These are phyloP conservation scores for Protobothrops flavoviridis DNA, from an alignment of 2,113 vertebrate genomes.

Conservation along the genomic window DNA sequence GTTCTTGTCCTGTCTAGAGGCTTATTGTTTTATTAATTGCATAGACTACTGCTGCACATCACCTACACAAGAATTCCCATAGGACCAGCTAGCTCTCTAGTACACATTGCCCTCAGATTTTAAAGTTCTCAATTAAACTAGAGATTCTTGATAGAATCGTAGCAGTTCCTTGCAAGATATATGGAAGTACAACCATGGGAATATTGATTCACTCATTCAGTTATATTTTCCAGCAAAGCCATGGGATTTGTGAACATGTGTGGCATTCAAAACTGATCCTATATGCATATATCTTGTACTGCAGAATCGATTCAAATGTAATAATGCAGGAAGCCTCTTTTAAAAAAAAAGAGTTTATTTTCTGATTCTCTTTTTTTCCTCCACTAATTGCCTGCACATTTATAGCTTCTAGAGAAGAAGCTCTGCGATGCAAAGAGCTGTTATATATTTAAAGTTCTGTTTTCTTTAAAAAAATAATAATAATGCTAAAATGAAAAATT, in stretches of 20 bases:
- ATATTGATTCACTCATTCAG: background rate
- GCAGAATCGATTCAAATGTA: constrained; percentile 7
- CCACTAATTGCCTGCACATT: constrained; percentile 13
- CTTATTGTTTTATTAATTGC: background rate
- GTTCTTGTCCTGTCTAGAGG: background rate
- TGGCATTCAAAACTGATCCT: background rate
- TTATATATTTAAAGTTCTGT: constrained; percentile 29
- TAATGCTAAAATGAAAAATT: constrained; percentile 11
- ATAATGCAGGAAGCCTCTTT: background rate
- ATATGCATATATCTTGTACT: background rate
- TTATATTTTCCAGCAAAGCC: constrained; percentile 10
- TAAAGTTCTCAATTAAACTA: background rate
- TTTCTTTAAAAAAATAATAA: background rate
- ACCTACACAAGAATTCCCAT: background rate
- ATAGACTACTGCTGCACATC: background rate
- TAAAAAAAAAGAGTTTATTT: background rate
- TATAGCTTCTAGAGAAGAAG: constrained; percentile 10
- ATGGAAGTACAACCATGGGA: background rate
- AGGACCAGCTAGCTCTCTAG: background rate
- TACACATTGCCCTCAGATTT: background rate
- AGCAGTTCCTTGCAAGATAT: background rate
- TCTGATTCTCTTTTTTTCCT: constrained; percentile 23
- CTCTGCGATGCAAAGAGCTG: background rate
- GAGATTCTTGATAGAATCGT: background rate
- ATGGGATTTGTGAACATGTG: background rate